A percentile compares a stretch with the other conserved stretches of the same genome.
Evolutionary conservation across 2,888 invertebrate species (phyloP).

Genomic region (Bursaphelenchus okinawaensis): DNA sequence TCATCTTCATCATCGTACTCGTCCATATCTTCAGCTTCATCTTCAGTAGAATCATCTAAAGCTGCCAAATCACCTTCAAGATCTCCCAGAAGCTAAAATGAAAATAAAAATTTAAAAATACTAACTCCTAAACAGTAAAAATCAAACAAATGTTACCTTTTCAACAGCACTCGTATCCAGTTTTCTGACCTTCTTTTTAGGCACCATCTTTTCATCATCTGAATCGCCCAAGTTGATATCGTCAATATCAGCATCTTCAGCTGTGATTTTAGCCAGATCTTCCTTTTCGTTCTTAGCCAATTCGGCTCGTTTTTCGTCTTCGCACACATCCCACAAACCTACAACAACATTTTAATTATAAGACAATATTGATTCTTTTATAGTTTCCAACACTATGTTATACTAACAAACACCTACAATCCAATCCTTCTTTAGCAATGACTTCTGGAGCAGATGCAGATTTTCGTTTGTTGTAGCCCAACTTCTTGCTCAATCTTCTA

Average conservation of each 20-base stretch:
- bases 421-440: conserved; percentile 19
- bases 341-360: neutral
- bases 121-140: neutral
- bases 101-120: too few species aligned
- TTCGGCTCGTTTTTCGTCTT: conserved; percentile 17
- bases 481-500: conserved; percentile 18
- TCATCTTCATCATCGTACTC: neutral
- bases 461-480: conserved; percentile 25
- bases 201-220: neutral
- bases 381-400: neutral
- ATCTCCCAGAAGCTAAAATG: neutral
- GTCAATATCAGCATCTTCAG: conserved; percentile 1
- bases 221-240: neutral
- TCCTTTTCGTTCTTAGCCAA: conserved; percentile 14
- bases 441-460: conserved; percentile 12
- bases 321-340: conserved; percentile 23
- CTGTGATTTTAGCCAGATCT: conserved; percentile 7
- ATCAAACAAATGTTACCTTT: neutral
- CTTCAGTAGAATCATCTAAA: neutral
- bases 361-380: neutral
- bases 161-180: neutral
- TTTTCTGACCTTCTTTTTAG: neutral
- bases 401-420: conserved; percentile 11
- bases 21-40: neutral
- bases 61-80: neutral